Percentiles rank a stretch among this genome's conserved stretches.
Conservation (phyloP, 2,888 invertebrate genomes). For the Trichogramma evanescens region DNA sequence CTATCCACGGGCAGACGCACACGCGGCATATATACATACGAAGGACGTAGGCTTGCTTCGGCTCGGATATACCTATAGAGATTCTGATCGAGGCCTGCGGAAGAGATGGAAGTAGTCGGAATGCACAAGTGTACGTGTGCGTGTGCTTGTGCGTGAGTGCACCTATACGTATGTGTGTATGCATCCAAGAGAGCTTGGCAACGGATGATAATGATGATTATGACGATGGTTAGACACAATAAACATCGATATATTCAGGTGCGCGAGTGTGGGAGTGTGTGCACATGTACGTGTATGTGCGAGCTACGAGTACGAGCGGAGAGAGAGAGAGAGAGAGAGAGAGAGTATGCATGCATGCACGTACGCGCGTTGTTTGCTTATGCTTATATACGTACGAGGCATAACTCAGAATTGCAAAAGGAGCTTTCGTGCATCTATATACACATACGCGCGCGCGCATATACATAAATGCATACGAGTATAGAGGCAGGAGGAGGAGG, state of each 20-base stretch:
- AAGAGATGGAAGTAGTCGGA: slow-evolving; percentile 1
- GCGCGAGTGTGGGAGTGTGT: slow-evolving; percentile 4
- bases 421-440: slow-evolving; percentile 29
- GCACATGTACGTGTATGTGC: slow-evolving; percentile 13
- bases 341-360: slow-evolving; percentile 2
- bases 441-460: too few relatives aligned
- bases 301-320: slow-evolving; percentile 5
- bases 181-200: neutral
- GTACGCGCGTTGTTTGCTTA: slow-evolving; percentile 13
- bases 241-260: slow-evolving; percentile 21
- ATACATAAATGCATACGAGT: too few relatives aligned
- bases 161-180: too few relatives aligned
- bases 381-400: slow-evolving; percentile 28
- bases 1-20: too few relatives aligned
- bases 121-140: neutral
- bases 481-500: neutral
- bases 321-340: neutral
- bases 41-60: too few relatives aligned
- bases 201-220: neutral
- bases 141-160: neutral
- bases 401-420: slow-evolving; percentile 46
- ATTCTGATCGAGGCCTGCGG: neutral
- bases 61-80: too few relatives aligned
- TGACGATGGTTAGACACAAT: slow-evolving; percentile 11
- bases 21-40: too few relatives aligned